Base-by-base conservation (phyloP, 2,888 invertebrate species). In the Drosophila nr. fundita region DNA sequence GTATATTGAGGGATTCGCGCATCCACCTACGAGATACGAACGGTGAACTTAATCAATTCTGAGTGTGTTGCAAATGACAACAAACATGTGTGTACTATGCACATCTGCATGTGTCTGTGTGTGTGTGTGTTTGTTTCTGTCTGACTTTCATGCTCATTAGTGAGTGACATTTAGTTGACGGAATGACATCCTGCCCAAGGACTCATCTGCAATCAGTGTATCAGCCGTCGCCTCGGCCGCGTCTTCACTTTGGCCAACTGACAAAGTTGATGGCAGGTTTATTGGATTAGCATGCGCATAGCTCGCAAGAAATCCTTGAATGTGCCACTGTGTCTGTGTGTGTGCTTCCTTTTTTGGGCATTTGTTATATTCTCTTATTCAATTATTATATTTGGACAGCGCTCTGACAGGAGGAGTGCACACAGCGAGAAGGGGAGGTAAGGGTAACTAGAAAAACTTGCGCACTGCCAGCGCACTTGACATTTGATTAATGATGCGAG, bases 401-500 rank as follows among this genome's bases (percentile, higher is more conserved):
- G 21, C n/a, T 27, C 42, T 30, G 66, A 15, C 55, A 24, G 45
- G 6, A 27, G 27, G 10, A 3, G 49, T 8, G 53, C 15, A 5
- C 21, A 2, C 13, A 6, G 13, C 29, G 3, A 11, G 10, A 21
- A 5, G 13, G 15, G 32, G 24, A 3, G 32, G 49, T 11, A 30
- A 5, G 27, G 10, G 15, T 8, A 21, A n/a, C 21, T 30, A 21
- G 24, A 53, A 53, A 24, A 55, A 45, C 42, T 67, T 57, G 49
- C 65, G 70, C 69, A 60, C 40, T 58, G 50, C 49, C 61, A 36
- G 64, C 72, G 68, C 53, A 69, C 85, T 86, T 63, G 67, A 77
- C 73, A 68, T 73, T 80, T 83, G 83, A 83, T 83, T 83, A 83
- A 83, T 87, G 88, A 82, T 82, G 67, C 52, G 45, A 57, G 59